These are phyloP conservation scores for Rhynchotus rufescens DNA, from an alignment of 2,797 vertebrate genomes.

Conservation along the genomic window DNA sequence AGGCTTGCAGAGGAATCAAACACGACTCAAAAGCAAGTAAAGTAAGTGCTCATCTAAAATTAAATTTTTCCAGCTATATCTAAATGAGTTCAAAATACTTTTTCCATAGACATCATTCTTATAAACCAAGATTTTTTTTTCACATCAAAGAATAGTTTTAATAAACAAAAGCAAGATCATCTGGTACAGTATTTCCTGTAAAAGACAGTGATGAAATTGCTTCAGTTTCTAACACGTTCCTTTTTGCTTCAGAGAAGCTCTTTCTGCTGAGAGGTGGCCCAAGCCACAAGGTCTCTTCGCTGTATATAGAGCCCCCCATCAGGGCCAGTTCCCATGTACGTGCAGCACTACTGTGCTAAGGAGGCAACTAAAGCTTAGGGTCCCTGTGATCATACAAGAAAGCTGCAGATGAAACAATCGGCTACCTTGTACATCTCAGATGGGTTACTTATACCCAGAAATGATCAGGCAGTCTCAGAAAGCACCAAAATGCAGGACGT, in stretches of 20 bases:
- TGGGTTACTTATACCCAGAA: neutral
- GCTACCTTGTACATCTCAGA: neutral
- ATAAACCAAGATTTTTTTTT: conserved; percentile 13
- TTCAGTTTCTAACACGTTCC: neutral
- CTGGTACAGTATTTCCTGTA: conserved; percentile 34
- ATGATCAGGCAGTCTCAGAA: neutral
- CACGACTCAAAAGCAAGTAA: conserved; percentile 63
- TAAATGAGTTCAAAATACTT: conserved; percentile 67
- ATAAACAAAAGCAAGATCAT: conserved; percentile 28
- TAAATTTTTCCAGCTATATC: conserved; percentile 47
- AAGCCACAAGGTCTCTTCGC: accelerated
- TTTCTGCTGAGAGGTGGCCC: neutral
- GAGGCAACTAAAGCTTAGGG: too few relatives aligned
- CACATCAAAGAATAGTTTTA: conserved; percentile 15
- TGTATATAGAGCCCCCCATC: neutral
- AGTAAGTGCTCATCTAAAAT: conserved; percentile 64
- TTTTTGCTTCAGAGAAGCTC: conserved; percentile 26
- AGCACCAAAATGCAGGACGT: neutral
- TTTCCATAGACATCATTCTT: conserved; percentile 38
- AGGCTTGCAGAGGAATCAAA: conserved; percentile 55
- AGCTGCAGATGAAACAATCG: neutral
- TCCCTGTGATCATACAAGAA: neutral
- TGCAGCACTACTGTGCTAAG: neutral
- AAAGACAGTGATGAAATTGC: conserved; percentile 37
- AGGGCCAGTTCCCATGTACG: too few relatives aligned